Conservation (phyloP, 1,140 invertebrate genomes). For the Drosophila virilis region DNA sequence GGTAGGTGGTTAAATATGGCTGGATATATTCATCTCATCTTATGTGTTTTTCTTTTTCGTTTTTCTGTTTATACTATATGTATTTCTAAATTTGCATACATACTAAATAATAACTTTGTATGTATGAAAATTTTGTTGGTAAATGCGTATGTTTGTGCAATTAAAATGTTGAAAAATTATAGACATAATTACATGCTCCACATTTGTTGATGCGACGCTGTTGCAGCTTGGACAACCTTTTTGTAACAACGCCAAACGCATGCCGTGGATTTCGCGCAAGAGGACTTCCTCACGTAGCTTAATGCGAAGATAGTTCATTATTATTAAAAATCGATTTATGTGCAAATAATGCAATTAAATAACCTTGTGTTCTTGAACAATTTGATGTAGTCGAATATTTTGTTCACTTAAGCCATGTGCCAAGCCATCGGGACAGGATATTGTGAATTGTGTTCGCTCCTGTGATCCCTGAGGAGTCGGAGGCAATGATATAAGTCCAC, state of each 20-base stretch:
- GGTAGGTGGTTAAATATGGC: conserved; percentile 21
- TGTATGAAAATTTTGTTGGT: not conserved
- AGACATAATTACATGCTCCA: conserved; percentile 77
- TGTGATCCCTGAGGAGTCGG: conserved; percentile 68
- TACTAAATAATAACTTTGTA: not conserved
- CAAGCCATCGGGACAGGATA: conserved; percentile 90
- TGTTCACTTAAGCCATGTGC: conserved; percentile 91
- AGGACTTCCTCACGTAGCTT: conserved; percentile 89
- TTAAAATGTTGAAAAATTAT: not conserved
- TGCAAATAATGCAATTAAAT: not conserved
- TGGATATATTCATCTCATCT: conserved; percentile 47
- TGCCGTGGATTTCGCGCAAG: conserved; percentile 89
- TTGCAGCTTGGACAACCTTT: conserved; percentile 87
- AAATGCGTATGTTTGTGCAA: conserved; percentile 6
- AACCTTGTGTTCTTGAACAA: conserved; percentile 92
- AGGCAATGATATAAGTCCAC: conserved; percentile 71
- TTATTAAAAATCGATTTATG: not conserved
- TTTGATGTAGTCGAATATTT: conserved; percentile 91
- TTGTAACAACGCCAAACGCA: conserved; percentile 88
- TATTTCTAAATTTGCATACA: conserved; percentile 26
- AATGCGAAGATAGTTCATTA: not conserved
- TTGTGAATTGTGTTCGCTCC: conserved; percentile 67
- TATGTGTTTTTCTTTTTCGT: conserved; percentile 4
- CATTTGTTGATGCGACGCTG: conserved; percentile 68
- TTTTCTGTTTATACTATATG: not conserved